Base-by-base conservation (phyloP, 1,140 invertebrate species). In the Drosophila lacteicornis region DNA sequence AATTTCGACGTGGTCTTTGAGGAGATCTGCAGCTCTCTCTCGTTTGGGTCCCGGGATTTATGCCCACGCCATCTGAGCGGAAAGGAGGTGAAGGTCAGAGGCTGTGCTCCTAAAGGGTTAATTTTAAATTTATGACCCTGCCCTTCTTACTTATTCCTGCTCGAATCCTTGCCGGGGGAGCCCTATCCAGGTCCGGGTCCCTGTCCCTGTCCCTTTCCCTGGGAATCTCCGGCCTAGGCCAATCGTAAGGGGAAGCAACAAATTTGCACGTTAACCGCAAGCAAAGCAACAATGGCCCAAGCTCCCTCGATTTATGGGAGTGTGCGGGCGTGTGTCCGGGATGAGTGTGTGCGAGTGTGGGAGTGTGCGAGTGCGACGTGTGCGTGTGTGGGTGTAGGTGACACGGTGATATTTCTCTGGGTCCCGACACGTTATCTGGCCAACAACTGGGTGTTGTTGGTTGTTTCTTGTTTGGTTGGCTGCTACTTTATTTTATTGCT, bases 401-500 rank as follows among this genome's bases (percentile, higher is more conserved):
- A 88, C 83, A 88, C 67, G 51, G 81, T 69, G 78, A 90, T 90
- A 88, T 88, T 79, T 88, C 74, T 90, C 61, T 49, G 46, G 55
- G 30, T 17, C 50, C 53, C 62, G 66, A 84, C 74, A 88, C 69
- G 85, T 90, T 88, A 88, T 88, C 84, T 83, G 68, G 67, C 56
- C 75, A 65, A 75, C 56, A 60, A 30, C 36, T 15, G 42, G 13
- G 4, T 42, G 43, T 13, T 11, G 27, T 7, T 50, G 38, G 66
- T 67, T 71, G 61, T 25, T 65, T 56, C 17, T 66, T 71, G 62
- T 49, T 67, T 57, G 27, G 51, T 22, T 55, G 51, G 19, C 51
- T 56, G 36, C 77, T 84, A 84, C 85, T 88, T 88, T 90, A 85
- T 90, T 90, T 91, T 90, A 90, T 90, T 90, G 82, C 86, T 90